Conservation (phyloP, 2,888 invertebrate genomes). For the Halocaridina rubra region DNA sequence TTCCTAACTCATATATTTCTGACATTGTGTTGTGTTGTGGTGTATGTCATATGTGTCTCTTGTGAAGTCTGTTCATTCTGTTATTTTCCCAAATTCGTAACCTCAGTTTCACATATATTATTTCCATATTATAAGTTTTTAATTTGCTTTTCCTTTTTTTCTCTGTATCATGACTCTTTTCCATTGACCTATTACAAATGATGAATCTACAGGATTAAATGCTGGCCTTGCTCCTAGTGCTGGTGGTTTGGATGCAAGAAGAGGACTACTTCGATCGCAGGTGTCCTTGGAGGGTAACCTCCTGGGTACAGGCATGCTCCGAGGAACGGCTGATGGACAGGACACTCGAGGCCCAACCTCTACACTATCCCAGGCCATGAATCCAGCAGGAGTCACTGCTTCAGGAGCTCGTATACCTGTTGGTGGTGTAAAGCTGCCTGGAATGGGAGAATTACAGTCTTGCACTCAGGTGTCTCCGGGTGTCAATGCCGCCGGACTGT, state of each 20-base stretch:
- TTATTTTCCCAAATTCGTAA: not conserved
- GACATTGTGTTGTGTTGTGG: not conserved
- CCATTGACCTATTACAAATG: conserved; percentile 1
- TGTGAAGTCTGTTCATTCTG: no score
- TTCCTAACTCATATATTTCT: not conserved
- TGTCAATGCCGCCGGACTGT: not conserved
- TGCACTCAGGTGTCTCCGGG: conserved; percentile 9
- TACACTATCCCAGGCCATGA: conserved; percentile 22
- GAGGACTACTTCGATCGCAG: conserved; percentile 47
- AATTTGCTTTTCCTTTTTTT: not conserved
- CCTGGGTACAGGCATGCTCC: conserved; percentile 46
- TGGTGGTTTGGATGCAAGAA: conserved; percentile 37
- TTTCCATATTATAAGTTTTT: not conserved
- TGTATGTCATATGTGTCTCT: no score
- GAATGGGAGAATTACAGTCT: conserved; percentile 41
- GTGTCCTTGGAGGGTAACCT: conserved; percentile 46
- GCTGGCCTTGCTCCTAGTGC: conserved; percentile 36
- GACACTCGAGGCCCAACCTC: conserved; percentile 54
- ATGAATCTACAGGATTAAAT: conserved; percentile 34
- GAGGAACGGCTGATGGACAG: conserved; percentile 62
- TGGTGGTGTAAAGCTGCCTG: conserved; percentile 45
- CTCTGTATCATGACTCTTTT: not conserved
- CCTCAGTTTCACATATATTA: not conserved
- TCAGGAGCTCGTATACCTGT: conserved; percentile 23
- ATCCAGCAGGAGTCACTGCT: not conserved